phyloP scores from a whole-genome alignment of 2,888 invertebrate species.

The Miltochrista miniata region DNA sequence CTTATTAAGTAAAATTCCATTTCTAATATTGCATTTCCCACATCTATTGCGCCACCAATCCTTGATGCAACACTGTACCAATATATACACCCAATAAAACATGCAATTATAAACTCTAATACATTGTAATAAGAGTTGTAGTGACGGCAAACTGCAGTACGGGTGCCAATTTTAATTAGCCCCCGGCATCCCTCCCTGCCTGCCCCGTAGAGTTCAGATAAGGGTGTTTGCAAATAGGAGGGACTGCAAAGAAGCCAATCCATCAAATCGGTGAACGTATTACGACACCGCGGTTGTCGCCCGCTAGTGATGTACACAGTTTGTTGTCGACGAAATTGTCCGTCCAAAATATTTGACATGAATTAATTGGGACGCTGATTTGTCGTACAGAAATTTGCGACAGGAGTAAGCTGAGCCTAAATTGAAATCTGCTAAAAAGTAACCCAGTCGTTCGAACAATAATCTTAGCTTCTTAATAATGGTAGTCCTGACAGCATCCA shows the following conservation, averaged over 20 bases:
- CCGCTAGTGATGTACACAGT: slow-evolving; percentile 48
- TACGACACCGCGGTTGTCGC: slow-evolving; percentile 78
- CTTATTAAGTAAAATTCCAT: slow-evolving; percentile 42
- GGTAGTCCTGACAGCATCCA: too few relatives aligned
- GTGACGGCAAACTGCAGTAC: slow-evolving; percentile 32
- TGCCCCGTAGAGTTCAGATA: slow-evolving; percentile 58
- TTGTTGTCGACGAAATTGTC: slow-evolving; percentile 6
- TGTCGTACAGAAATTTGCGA: slow-evolving; percentile 3
- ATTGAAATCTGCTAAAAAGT: too few relatives aligned
- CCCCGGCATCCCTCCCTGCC: slow-evolving; percentile 43
- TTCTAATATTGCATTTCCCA: slow-evolving; percentile 47
- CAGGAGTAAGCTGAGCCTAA: slow-evolving; percentile 7
- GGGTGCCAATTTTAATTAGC: slow-evolving; percentile 81
- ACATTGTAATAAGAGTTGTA: slow-evolving; percentile 28
- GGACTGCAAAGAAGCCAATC: slow-evolving; percentile 82
- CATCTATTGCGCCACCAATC: slow-evolving; percentile 24
- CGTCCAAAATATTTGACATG: too few relatives aligned
- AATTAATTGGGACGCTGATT: slow-evolving; percentile 10
- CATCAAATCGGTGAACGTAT: slow-evolving; percentile 82
- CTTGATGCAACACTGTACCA: slow-evolving; percentile 27
- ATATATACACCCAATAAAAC: background rate
- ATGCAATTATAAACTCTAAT: slow-evolving; percentile 38
- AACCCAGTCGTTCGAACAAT: too few relatives aligned
- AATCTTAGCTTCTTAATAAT: too few relatives aligned
- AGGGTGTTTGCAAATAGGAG: slow-evolving; percentile 83